Base-by-base conservation (phyloP, 2,797 vertebrate genomes). In the Gouania willdenowi region DNA sequence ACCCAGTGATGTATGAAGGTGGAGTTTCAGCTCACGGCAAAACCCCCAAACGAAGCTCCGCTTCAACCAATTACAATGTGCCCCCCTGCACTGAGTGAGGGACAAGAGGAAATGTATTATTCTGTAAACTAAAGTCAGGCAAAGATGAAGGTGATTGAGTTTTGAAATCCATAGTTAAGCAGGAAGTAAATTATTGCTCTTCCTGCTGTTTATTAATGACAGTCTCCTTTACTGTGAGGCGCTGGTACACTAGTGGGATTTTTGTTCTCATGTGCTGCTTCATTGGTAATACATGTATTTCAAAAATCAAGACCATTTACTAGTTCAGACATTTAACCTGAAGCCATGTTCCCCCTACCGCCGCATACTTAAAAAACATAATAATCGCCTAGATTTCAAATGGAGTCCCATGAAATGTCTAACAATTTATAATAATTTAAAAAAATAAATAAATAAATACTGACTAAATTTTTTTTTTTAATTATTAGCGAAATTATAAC, bases 1-100 rank as follows among this genome's bases (percentile, higher is more conserved):
- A 65, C 61, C 82, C 76, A 54, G 67, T 71, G 77, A 76, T 81
- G 79, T 77, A 77, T 83, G 77, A 82, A 82, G 59, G 48, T 47
- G 3, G 36, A 55, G 62, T 48, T 69, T 66, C 34, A n/a, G n/a
- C 49, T 45, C 34, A 37, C 38, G 48, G 68, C 64, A 54, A 66
- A 78, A 31, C 52, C 48, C 58, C 59, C 55, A n/a, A n/a, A n/a
- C n/a, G n/a, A n/a, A 46, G 36, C 65, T 52, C 31, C 72, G 45
- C 12, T 60, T 24, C 30, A 58, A 75, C 69, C 64, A 74, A 82
- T 78, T 77, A 77, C 66, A 65, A 59, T 65, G 47, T 55, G 29
- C 34, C 54, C 39, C 63, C 66, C 67, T 58, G 55, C 38, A 41
- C 42, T 31, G 46, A 41, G 41, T 42, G 47, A 56, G 52, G 51